Conservation (phyloP, 2,113 vertebrate species). For the Probosciger aterrimus region DNA sequence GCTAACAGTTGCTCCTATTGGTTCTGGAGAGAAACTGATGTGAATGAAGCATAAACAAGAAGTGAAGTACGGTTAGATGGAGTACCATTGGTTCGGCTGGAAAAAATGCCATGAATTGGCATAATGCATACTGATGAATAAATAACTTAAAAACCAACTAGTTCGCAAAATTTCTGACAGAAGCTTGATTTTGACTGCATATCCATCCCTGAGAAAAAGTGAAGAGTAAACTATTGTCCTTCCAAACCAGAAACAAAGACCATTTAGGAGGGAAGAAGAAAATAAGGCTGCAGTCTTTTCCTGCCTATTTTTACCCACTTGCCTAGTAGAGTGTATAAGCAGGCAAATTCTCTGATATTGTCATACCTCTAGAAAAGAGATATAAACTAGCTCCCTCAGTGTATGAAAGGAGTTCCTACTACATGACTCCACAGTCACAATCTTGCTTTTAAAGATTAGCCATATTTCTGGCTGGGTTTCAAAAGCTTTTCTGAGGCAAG, state of each 20-base stretch:
- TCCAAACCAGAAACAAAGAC: neutral
- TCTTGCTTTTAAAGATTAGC: neutral
- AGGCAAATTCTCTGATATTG: neutral
- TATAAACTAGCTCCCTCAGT: neutral
- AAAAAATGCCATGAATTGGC: neutral
- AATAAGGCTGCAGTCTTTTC: neutral
- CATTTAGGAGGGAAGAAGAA: neutral
- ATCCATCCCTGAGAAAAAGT: neutral
- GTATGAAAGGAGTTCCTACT: neutral
- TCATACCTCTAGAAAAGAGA: neutral
- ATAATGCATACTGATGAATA: neutral
- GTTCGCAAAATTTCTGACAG: neutral
- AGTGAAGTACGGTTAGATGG: neutral
- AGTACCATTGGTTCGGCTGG: neutral
- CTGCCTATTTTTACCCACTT: neutral
- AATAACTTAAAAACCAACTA: neutral
- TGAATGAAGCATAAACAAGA: neutral
- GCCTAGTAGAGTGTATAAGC: neutral
- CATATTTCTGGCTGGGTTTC: neutral
- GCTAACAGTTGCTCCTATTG: fast-evolving
- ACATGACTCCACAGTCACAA: neutral
- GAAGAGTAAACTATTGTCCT: neutral
- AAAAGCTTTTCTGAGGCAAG: neutral
- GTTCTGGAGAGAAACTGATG: neutral
- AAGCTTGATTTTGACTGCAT: neutral